These are phyloP conservation scores for Gonocerus acuteangulatus DNA, from an alignment of 2,888 invertebrate genomes.

Conservation along the genomic window DNA sequence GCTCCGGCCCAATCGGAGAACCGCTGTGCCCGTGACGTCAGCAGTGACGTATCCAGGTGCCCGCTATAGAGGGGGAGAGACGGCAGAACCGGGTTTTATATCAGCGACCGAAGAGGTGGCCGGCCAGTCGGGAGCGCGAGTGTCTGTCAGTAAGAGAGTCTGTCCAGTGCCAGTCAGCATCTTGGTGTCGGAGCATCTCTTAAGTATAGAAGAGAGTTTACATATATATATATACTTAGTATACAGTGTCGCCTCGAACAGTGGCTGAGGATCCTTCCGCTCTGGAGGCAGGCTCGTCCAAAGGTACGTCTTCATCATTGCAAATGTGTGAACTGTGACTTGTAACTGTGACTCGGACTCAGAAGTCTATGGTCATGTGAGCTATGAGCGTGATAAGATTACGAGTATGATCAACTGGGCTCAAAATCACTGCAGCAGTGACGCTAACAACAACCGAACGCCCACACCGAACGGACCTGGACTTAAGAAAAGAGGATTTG, in stretches of 20 bases:
- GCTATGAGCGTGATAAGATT: slow-evolving; percentile 19
- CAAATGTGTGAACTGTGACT: neutral
- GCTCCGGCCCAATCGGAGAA: slow-evolving; percentile 21
- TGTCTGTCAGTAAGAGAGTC: slow-evolving; percentile 12
- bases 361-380: slow-evolving; percentile 2
- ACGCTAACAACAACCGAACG: slow-evolving; percentile 35
- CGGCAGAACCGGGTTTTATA: slow-evolving; percentile 33
- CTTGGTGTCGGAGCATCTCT: neutral
- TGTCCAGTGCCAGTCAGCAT: slow-evolving; percentile 1
- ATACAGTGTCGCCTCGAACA: neutral
- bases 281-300: slow-evolving; percentile 16
- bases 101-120: slow-evolving; percentile 30
- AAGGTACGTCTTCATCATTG: slow-evolving; percentile 13
- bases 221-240: no score
- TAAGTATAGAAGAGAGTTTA: no score
- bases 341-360: neutral
- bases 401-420: slow-evolving; percentile 36
- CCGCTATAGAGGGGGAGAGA: slow-evolving; percentile 18
- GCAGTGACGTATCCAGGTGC: slow-evolving; percentile 11
- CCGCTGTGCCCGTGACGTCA: slow-evolving; percentile 20
- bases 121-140: slow-evolving; percentile 31
- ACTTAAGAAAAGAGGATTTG: slow-evolving; percentile 34
- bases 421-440: slow-evolving; percentile 34
- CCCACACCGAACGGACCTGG: slow-evolving; percentile 18
- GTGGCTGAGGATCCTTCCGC: neutral